Base-by-base conservation (phyloP, 2,888 invertebrate species). In the Odontomyia ornata region DNA sequence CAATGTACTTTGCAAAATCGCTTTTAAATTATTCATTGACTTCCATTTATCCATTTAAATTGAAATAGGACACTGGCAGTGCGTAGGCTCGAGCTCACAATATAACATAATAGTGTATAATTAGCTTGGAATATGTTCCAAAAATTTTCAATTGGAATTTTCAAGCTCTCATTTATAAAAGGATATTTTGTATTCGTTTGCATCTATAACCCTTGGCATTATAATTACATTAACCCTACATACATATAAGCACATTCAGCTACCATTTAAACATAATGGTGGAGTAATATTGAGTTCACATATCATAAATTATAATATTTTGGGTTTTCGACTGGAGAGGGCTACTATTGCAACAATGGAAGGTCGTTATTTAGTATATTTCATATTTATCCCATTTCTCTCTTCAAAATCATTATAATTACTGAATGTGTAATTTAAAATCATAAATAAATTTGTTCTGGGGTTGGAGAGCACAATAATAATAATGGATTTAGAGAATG, bases 291-390 rank as follows among this genome's bases (percentile, higher is more conserved):
- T 36, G 36, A 52, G 15, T 52, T 18, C 52, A 52, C 15, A 13
- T 18, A 52, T 52, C 52, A 18, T 52, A 52, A 52, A 52, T 52
- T 18, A 52, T 52, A 52, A 9, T n/a, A n/a, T 52, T 52, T 36
- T 15, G 15, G 52, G 18, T 9, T 36, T 5, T 3, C 13, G 52
- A 15, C 13, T 52, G 52, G 7, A 15, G 9, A 36, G 36, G 9
- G 36, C 9, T 9, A 36, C 9, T 36, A 52, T n/a, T 13, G 52
- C 52, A 60, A 1, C 60, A 60, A 60, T 60, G 28, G n/a, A 28
- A 71, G n/a, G 52, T 2, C 71, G 52, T 71, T 52, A 71, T 43
- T 21, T 21, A 72, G 56, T 56, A 72, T 72, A 72, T 72, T 72
- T 72, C 30, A 27, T 15, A 43, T 65, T 65, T 65, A 15, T 30